Percentiles rank a stretch among this genome's conserved stretches.
Conservation (phyloP, 2,113 vertebrate genomes). For the Hydrolagus affinis region DNA sequence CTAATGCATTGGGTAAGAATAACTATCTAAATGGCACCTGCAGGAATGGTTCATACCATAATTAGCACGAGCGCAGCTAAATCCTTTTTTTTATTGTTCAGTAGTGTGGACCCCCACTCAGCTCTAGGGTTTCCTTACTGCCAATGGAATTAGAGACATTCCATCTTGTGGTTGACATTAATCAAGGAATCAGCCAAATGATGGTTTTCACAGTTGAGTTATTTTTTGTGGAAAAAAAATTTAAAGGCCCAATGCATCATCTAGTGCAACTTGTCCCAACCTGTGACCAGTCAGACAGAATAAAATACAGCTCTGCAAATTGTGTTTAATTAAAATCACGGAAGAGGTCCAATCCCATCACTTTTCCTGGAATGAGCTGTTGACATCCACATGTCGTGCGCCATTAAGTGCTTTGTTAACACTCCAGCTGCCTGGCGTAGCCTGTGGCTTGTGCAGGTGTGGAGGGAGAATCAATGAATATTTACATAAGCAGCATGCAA, state of each 20-base stretch:
- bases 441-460: slow-evolving; percentile 18
- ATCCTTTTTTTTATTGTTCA: neutral
- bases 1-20: too few relatives aligned
- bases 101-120: neutral
- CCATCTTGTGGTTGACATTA: neutral
- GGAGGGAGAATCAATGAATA: slow-evolving; percentile 8
- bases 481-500: slow-evolving; percentile 1
- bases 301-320: neutral
- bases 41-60: neutral
- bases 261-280: neutral
- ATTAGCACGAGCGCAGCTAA: neutral
- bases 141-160: neutral
- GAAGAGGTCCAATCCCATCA: neutral
- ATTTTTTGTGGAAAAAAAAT: neutral
- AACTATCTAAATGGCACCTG: too few relatives aligned
- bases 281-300: neutral
- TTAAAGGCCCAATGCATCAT: neutral
- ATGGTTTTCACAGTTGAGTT: neutral
- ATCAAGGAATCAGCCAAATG: neutral
- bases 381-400: neutral
- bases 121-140: neutral
- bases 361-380: neutral
- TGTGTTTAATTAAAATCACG: neutral
- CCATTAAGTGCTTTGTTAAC: neutral
- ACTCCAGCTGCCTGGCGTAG: neutral